Evolutionary conservation across 2,797 vertebrate species (phyloP), one percentile per base, ranked within the genome.

Genomic region (Zenarchopterus dispar): DNA sequence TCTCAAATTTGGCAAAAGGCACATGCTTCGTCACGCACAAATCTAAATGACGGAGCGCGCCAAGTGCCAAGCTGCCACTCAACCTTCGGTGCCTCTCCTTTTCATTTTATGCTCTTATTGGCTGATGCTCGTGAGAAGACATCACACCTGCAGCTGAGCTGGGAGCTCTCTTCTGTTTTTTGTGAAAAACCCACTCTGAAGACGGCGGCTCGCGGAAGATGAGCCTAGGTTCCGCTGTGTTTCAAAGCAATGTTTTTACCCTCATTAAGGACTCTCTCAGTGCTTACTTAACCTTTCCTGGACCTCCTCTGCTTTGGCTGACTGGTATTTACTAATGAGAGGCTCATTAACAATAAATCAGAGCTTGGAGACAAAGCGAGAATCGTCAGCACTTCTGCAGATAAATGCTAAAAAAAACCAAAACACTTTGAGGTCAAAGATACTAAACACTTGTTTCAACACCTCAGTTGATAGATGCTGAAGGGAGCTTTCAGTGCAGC

Each of bases 11-110:
- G 46, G 41, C n/a, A 4, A 48, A 51, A 52, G 8, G 26, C 54
- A 44, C 70, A 50, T 67, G 22, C 26, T 48, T 45, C 31, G n/a
- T 36, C 62, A 18, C 59, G 48, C 62, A 61, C 65, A 43, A 26
- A 62, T 57, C 16, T 81, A 85, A 87, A 79, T 89, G 80, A 87
- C 79, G 71, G 81, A 64, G 68, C 84, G 65, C 45, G 69, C 84
- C 69, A 82, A 52, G 70, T 47, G 64, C 83, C 71, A 33, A 70
- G 85, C 85, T 81, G 89, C 80, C 88, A 87, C 63, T 90, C 84
- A 84, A 81, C 73, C 82, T 66, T 69, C 19, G 50, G 47, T 66
- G 76, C 72, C 55, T 47, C 53, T 54, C 36, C 16, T 44, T 46
- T 31, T 31, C 3, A 6, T 42, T 63, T 33, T 57, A 1, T 49